These are phyloP conservation scores for Ictidomys tridecemlineatus DNA, from an alignment of 2,113 vertebrate genomes.

Conservation along the genomic window DNA sequence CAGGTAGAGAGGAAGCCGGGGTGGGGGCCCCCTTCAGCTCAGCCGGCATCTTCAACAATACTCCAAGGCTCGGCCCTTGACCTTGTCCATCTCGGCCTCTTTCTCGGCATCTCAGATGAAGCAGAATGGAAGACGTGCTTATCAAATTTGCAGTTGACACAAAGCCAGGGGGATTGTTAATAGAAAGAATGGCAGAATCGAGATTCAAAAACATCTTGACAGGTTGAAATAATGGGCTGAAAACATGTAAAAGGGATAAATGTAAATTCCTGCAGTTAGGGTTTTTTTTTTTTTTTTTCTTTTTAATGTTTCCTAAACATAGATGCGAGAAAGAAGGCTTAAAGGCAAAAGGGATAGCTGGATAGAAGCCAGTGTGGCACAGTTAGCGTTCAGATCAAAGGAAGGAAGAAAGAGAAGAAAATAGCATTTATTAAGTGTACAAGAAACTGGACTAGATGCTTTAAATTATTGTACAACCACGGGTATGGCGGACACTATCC, in stretches of 20 bases:
- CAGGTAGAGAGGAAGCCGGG: rapidly evolving
- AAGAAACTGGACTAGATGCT: not conserved
- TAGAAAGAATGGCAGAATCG: constrained; percentile 60
- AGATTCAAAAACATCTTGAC: constrained; percentile 74
- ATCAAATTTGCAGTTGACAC: constrained; percentile 66
- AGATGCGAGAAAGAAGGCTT: constrained; percentile 33
- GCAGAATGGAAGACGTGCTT: not conserved
- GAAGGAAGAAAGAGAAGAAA: not conserved
- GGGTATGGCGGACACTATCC: rapidly evolving
- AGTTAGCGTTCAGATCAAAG: not conserved
- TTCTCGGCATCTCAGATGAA: not conserved
- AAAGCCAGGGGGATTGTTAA: constrained; percentile 73
- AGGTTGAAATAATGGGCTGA: constrained; percentile 75
- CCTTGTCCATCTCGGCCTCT: not conserved
- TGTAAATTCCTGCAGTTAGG: constrained; percentile 66
- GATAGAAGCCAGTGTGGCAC: not conserved
- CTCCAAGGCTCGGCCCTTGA: not conserved
- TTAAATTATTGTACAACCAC: not conserved
- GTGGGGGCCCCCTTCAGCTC: rapidly evolving
- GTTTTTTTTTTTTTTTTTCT: too few species aligned
- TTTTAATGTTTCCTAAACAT: constrained; percentile 45
- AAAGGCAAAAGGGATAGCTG: not conserved
- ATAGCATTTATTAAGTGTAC: not conserved
- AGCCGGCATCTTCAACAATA: not conserved
- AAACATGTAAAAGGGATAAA: constrained; percentile 76